Conservation (phyloP, 2,113 vertebrate species). For the Isurus oxyrinchus region DNA sequence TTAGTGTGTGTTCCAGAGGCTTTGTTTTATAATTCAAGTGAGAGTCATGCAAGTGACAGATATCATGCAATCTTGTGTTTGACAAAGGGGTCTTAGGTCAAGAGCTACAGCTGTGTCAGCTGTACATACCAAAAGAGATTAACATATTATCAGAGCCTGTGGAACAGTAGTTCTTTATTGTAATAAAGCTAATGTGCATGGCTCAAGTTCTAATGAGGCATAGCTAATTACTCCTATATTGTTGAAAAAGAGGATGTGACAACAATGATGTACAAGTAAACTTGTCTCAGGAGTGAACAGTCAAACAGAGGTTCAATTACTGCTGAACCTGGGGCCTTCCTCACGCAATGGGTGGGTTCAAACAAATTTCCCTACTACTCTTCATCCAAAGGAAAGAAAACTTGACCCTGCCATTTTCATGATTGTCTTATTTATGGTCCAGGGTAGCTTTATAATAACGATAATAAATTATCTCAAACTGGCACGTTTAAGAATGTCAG, state of each 20-base stretch:
- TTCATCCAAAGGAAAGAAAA: slow-evolving; percentile 39
- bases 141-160: slow-evolving; percentile 44
- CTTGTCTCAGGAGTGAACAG: slow-evolving; percentile 56
- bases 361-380: slow-evolving; percentile 39
- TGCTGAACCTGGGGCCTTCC: slow-evolving; percentile 38
- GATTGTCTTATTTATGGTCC: neutral
- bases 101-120: slow-evolving; percentile 38
- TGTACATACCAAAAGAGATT: slow-evolving; percentile 43
- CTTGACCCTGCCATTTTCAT: neutral
- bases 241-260: slow-evolving; percentile 48
- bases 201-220: slow-evolving; percentile 56
- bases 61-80: neutral
- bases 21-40: neutral
- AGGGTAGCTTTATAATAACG: neutral
- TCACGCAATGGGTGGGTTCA: neutral
- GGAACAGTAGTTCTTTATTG: slow-evolving; percentile 45
- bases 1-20: neutral
- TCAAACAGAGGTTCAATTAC: slow-evolving; percentile 49
- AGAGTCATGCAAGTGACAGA: neutral
- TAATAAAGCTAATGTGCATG: slow-evolving; percentile 51
- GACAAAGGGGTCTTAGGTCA: neutral
- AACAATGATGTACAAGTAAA: slow-evolving; percentile 53
- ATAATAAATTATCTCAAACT: neutral
- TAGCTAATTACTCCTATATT: slow-evolving; percentile 57
- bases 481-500: neutral